Evolutionary conservation across 2,113 vertebrate species (phyloP), one percentile per base, ranked within the genome.

Genomic region (Platysternon megacephalum): DNA sequence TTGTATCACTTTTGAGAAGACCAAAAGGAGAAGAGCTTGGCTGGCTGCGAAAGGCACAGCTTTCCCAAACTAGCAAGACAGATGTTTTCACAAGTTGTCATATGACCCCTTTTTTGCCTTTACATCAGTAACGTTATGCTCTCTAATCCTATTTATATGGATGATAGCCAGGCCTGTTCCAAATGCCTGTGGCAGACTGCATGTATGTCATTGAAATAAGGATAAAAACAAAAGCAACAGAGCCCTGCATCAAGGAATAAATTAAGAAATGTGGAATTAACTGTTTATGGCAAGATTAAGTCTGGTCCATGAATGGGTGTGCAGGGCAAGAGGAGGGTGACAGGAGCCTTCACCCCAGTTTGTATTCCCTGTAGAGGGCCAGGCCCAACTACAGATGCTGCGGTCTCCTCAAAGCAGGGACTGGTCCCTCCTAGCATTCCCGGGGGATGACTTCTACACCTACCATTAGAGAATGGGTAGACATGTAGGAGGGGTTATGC

Each of bases 21-120:
- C 35, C 48, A 74, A 84, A 93, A 91, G 32, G 6, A 58, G 82
- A 92, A 85, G 29, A 82, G 35, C 76, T 94, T 96, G 93, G 88
- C 84, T 97, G 85, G 32, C 87, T 96, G 42, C 89, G 80, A 95
- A 96, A 96, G 61, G 76, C 84, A 89, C 28, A 84, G 68, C 87
- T 91, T 96, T 89, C 86, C 65, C 88, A 93, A 52, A 91, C 56
- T 91, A n/a, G 46, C 13, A 78, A 91, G 90, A 88, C 91, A 94
- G 93, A 91, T 98, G 92, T 96, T 98, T 97, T 96, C 74, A 81
- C 91, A 96, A 80, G 86, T 96, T 97, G 89, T 85, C 81, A 29
- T 86, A 74, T 85, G 93, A 94, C 83, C 48, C 65, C 49, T 92
- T 88, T 93, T 91, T 84, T 83, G 17, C 44, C 93, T 44, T 80